Evolutionary conservation across 1,140 invertebrate species (phyloP).

Genomic region (Thaumetopoea pityocampa): DNA sequence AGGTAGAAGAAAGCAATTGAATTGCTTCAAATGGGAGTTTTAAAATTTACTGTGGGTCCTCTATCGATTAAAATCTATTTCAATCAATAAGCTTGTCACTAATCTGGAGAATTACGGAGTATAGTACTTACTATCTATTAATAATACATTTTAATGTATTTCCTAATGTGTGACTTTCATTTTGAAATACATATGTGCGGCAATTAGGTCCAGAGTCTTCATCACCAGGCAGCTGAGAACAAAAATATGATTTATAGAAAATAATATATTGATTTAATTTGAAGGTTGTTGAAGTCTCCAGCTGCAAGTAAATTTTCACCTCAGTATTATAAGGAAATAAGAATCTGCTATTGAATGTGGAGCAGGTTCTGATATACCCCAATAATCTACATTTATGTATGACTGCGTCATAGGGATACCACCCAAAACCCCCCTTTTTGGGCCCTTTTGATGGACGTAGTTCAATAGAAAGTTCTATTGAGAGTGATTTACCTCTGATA

Average conservation of each 20-base stretch:
- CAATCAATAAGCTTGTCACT: too few relatives aligned
- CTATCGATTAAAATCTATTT: too few relatives aligned
- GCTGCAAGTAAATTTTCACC: conserved; percentile 7
- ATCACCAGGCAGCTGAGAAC: conserved; percentile 80
- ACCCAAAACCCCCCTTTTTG: neutral
- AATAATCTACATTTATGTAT: too few relatives aligned
- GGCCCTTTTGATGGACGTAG: neutral
- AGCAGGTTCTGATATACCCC: neutral
- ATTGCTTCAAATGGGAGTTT: too few relatives aligned
- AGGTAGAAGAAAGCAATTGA: too few relatives aligned
- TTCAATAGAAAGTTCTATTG: neutral
- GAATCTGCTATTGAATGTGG: neutral
- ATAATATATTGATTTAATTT: neutral
- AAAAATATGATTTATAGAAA: neutral
- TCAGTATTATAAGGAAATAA: neutral
- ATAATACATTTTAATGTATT: conserved; percentile 89
- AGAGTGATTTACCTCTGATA: conserved; percentile 25
- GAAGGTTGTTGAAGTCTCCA: neutral
- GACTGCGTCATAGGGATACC: too few relatives aligned
- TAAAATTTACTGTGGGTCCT: too few relatives aligned
- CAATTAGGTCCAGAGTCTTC: conserved; percentile 80
- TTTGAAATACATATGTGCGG: conserved; percentile 88
- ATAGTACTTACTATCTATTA: conserved; percentile 86
- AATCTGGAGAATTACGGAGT: too few relatives aligned
- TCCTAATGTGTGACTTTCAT: conserved; percentile 92